Conservation (phyloP, 1,140 invertebrate genomes). For the Lucilia sericata region DNA sequence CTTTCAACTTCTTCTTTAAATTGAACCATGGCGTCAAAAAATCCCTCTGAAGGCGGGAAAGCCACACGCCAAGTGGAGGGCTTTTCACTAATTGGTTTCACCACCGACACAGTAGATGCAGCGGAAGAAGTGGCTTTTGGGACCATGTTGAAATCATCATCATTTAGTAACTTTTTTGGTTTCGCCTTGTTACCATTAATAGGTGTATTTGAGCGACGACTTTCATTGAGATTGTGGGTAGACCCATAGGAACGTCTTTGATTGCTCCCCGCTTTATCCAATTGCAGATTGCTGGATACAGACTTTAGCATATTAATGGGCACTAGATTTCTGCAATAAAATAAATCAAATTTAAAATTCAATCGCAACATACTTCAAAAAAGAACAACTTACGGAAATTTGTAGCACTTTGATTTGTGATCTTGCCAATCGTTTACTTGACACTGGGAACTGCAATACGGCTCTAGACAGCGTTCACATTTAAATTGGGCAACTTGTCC, state of each 20-base stretch:
- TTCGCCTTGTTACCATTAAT: background rate
- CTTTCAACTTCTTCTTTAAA: slow-evolving; percentile 6
- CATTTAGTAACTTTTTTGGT: slow-evolving; percentile 24
- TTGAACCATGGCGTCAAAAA: slow-evolving; percentile 44
- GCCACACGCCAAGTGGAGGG: background rate
- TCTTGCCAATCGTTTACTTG: slow-evolving; percentile 43
- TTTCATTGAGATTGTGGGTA: background rate
- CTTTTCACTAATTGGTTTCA: background rate
- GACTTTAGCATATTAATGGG: background rate
- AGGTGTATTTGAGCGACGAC: background rate
- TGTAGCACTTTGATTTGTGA: slow-evolving; percentile 40
- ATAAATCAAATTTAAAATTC: background rate
- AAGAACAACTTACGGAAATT: slow-evolving; percentile 44
- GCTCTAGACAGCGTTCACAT: slow-evolving; percentile 44
- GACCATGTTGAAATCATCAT: slow-evolving; percentile 8
- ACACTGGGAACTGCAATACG: slow-evolving; percentile 41
- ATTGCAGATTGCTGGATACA: background rate
- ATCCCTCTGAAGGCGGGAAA: slow-evolving; percentile 24
- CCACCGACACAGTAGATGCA: background rate
- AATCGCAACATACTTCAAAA: background rate
- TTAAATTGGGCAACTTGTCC: background rate
- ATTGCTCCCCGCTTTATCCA: background rate
- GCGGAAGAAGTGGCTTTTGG: background rate
- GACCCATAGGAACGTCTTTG: background rate
- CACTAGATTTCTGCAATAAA: slow-evolving; percentile 8